phyloP scores from a whole-genome alignment of 1,140 invertebrate species.

The Dendroctonus valens region DNA sequence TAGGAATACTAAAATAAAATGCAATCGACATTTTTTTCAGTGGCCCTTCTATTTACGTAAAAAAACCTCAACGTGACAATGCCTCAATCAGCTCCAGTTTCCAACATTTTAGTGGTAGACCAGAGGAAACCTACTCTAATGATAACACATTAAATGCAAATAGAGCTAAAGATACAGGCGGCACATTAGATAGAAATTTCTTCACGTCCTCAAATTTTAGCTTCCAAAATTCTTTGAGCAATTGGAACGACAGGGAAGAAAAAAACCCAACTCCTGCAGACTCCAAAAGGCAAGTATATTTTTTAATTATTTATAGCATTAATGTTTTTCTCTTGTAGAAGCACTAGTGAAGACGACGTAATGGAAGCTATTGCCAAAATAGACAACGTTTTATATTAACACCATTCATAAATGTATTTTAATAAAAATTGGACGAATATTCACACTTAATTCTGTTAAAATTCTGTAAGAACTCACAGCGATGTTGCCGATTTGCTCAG shows the following conservation, averaged over 20 bases:
- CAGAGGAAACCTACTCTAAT: neutral
- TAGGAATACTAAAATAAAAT: too few relatives aligned
- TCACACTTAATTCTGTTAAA: too few relatives aligned
- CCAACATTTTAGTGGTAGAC: constrained; percentile 1
- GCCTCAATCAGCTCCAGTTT: constrained; percentile 12
- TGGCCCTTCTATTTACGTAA: constrained; percentile 13
- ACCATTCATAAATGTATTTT: neutral
- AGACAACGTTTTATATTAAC: constrained; percentile 15
- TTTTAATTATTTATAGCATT: too few relatives aligned
- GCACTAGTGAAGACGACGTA: neutral
- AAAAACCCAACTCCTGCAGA: too few relatives aligned
- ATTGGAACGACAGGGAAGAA: neutral
- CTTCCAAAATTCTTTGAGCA: constrained; percentile 5
- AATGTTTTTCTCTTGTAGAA: neutral
- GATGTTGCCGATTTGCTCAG: too few relatives aligned
- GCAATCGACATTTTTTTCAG: neutral
- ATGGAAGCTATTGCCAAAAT: constrained; percentile 9
- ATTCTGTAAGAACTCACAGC: too few relatives aligned
- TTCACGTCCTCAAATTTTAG: constrained; percentile 15
- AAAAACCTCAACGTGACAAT: constrained; percentile 7
- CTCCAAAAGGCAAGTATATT: too few relatives aligned
- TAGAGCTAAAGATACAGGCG: neutral
- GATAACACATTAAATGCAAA: neutral
- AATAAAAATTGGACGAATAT: too few relatives aligned
- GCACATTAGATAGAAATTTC: constrained; percentile 20